A percentile compares a stretch with the other conserved stretches of the same genome.
These are phyloP conservation scores for Spisula subtruncata DNA, from an alignment of 2,888 invertebrate species.

Conservation along the genomic window DNA sequence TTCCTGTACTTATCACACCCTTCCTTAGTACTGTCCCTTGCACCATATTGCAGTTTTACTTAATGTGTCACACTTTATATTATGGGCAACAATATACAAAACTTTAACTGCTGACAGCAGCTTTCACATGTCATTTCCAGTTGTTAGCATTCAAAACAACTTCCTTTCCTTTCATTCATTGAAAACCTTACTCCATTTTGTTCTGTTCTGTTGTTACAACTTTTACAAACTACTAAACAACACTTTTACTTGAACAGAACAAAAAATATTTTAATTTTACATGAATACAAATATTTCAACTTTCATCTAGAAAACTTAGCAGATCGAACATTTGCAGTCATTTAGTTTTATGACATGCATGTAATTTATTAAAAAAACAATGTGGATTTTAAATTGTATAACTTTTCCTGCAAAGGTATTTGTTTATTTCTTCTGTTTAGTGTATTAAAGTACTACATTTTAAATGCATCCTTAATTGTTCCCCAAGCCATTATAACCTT, in stretches of 20 bases:
- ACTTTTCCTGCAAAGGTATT: neutral
- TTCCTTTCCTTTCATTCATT: neutral
- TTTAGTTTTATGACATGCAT: no score
- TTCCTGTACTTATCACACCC: neutral
- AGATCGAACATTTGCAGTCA: no score
- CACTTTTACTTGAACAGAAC: no score
- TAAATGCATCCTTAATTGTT: no score
- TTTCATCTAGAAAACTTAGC: no score
- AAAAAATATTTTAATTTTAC: no score
- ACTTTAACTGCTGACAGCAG: neutral
- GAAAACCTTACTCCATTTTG: neutral
- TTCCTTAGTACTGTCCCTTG: neutral
- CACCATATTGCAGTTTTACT: neutral
- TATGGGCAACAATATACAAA: neutral
- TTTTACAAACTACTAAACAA: no score
- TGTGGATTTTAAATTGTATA: constrained; percentile 25
- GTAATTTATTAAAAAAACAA: neutral
- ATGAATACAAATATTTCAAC: no score
- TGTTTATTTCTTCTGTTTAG: neutral
- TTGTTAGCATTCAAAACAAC: neutral
- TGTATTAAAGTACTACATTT: no score
- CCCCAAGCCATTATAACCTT: no score
- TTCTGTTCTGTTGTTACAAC: neutral
- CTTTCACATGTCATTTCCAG: neutral
- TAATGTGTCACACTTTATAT: neutral